Percentiles rank a stretch among this genome's conserved stretches.
phyloP scores from a whole-genome alignment of 1,140 invertebrate species.

The Thalassaphorura encarpata region DNA sequence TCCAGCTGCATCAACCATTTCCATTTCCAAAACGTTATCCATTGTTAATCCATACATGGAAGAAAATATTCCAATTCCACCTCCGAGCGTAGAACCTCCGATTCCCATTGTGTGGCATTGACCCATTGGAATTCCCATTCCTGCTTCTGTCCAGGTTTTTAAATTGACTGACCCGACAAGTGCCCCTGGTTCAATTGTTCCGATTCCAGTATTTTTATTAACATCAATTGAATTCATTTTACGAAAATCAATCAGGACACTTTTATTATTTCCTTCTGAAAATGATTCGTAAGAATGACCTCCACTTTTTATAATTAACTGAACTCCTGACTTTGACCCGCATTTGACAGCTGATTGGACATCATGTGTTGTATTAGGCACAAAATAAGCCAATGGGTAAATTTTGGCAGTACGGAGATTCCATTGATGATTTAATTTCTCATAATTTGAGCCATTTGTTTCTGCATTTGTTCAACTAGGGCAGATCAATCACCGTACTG shows the following conservation, averaged over 20 bases:
- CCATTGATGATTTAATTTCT: constrained; percentile 2
- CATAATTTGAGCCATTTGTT: too few species aligned
- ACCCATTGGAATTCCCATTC: neutral
- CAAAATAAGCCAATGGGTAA: neutral
- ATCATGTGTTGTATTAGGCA: neutral
- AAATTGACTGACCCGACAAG: neutral
- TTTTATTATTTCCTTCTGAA: neutral
- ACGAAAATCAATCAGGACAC: neutral
- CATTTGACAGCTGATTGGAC: neutral
- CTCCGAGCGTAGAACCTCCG: neutral
- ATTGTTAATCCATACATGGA: neutral
- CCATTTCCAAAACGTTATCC: neutral
- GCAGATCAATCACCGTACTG: too few species aligned
- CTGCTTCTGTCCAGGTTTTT: neutral
- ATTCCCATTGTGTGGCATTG: neutral
- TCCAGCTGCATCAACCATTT: neutral
- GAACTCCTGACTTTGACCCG: neutral
- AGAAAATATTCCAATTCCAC: neutral
- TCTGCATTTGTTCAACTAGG: too few species aligned
- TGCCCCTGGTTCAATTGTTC: neutral
- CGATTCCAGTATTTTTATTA: too few species aligned
- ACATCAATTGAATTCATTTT: neutral
- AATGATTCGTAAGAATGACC: neutral
- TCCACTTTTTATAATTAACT: neutral
- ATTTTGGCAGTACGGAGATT: neutral